Percentiles rank a stretch among this genome's conserved stretches.
Conservation (phyloP, 2,797 vertebrate species). For the Oophaga sylvatica region DNA sequence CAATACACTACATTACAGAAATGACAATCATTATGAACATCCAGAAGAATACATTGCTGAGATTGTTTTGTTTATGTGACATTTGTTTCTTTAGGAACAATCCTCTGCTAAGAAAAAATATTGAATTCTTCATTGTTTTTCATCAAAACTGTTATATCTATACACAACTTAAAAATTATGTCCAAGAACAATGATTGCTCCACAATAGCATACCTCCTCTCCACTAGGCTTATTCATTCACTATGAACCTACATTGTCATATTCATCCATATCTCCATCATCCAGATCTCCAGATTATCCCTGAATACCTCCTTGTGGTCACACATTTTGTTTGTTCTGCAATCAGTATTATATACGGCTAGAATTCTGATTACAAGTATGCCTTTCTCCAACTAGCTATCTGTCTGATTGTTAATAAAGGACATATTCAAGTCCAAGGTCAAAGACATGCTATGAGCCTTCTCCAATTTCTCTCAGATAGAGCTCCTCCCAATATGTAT, state of each 20-base stretch:
- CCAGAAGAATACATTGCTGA: neutral
- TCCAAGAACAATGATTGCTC: neutral
- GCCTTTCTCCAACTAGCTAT: neutral
- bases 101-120: neutral
- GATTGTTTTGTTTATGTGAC: neutral
- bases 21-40: neutral
- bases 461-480: neutral
- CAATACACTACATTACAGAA: neutral
- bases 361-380: neutral
- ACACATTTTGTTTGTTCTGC: neutral
- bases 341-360: constrained; percentile 6
- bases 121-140: constrained; percentile 4
- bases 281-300: neutral
- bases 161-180: neutral
- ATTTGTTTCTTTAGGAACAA: neutral
- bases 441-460: neutral
- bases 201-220: neutral
- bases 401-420: neutral
- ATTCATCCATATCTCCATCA: neutral
- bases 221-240: neutral
- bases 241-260: constrained; percentile 6
- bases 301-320: neutral
- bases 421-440: constrained; percentile 7
- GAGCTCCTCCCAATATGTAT: neutral
- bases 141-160: neutral